Base-by-base conservation (phyloP, 2,113 vertebrate species). In the Sula dactylatra region DNA sequence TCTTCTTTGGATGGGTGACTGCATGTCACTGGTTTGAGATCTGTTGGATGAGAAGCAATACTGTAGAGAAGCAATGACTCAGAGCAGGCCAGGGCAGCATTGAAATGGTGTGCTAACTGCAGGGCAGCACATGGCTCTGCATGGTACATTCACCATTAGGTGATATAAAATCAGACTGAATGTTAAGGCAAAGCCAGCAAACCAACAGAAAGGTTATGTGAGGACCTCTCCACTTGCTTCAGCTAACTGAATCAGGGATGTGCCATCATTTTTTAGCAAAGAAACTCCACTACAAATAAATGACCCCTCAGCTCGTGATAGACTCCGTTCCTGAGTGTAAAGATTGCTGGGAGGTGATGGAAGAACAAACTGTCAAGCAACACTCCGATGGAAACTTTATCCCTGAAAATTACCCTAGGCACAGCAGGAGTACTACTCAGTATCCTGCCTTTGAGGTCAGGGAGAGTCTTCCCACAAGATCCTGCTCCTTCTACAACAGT, bases 351-450 rank as follows among this genome's bases (percentile, higher is more conserved):
- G 52, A 91, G 49, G 72, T 81, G 86, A 84, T 56, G 34, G 90
- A 94, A 93, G 95, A 88, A 65, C 88, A 88, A 92, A 47, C 40
- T 6, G 1, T 26, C 82, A 52, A 78, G 82, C 55, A 84, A 81
- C 64, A 79, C 31, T 40, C 80, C 5, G 2, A 76, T 50, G 78
- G 88, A 87, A 95, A 95, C 73, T 58, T 94, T 77, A 90, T 81
- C 78, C 88, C 81, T 70, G 73, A 89, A 95, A 79, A 85, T 34
- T 83, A 40, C 85, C 85, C 85, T 70, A 34, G 79, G 71, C 85
- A 93, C 93, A 93, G 84, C 89, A 94, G 82, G 91, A 84, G 34
- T 67, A 74, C 72, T 58, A 61, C 56, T 93, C 66, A 32, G 82
- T n/a, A 36, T 66, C 69, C 87, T 52, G 67, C 80, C 65, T 93